Evolutionary conservation across 2,888 invertebrate genomes (phyloP), one percentile per base, ranked within the genome.

Genomic region (Drosophila atripex): DNA sequence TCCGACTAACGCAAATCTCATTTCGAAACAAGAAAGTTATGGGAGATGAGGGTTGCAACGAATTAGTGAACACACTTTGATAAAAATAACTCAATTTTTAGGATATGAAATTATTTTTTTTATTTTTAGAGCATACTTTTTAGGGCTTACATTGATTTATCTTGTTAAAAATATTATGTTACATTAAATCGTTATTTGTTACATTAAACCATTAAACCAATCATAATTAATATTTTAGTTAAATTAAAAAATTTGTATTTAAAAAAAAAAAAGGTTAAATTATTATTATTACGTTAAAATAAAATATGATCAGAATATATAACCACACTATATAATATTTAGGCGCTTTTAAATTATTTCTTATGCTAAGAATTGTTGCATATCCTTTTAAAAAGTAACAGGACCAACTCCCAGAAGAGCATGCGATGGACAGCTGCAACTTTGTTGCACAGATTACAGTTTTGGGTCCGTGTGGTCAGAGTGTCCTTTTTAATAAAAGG

Each of bases 401-500:
- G 3, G 21, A 32, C 1, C 6, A 32, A 0, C 12, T 6, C 9
- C 2, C 5, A 2, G 6, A 1, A 5, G 30, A 25, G 39, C 7
- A 30, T 11, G 8, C 1, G 16, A 11, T 16, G 23, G 52, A 3
- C 52, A 52, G 52, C 64, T 78, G 82, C 73, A 82, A 84, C 83
- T 76, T 71, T 78, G 86, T 78, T 77, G 88, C 75, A 76, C 82
- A 71, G 80, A 82, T 82, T 69, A 51, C 70, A 41, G 52, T 47
- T 59, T 38, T 49, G 39, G 25, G 46, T 28, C 61, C 58, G 58
- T 57, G 58, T 46, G 71, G 72, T 73, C 65, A 61, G 64, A 49
- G 61, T 73, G 80, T 84, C 75, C 75, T 73, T 85, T 85, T 88
- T 86, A 85, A 78, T 85, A 86, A 21, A 88, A 86, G 80, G 71